Evolutionary conservation across 2,888 invertebrate species (phyloP), one percentile per base, ranked within the genome.

Genomic region (Brenthis daphne): DNA sequence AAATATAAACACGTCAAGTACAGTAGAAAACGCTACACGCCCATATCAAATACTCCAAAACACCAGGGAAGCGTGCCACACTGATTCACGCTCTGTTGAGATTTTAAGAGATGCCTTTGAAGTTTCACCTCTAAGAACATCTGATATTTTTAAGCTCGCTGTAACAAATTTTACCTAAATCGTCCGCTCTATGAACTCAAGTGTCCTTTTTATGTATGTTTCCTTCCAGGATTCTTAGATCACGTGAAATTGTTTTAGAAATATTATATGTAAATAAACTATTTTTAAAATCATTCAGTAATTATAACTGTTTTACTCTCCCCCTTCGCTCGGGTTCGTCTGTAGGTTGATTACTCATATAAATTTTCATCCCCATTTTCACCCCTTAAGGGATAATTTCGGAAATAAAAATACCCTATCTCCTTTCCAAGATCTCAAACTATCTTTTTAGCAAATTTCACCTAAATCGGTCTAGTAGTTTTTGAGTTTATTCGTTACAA

Each of bases 71-170:
- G 74, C 75, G 75, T 75, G 71, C 67, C 71, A 69, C 71, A 73
- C 68, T 71, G 75, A 71, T 74, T 75, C 70, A 73, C 73, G 77
- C 72, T 74, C 67, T 73, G 73, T 67, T 75, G 75, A 73, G 64
- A 61, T 53, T 65, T 68, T 73, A 69, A 75, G 74, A 75, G 71
- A 72, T 73, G 72, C 74, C 77, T 78, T 78, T 79, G 78, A 79
- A 78, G 76, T 76, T 76, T 72, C 61, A 77, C 73, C 76, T 78
- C 75, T 74, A 77, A 74, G 75, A 76, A 75, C 72, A 68, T 61
- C 66, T 69, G 66, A 65, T 54, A 70, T 64, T 64, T 67, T 73
- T 73, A 67, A 73, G 68, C 66, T 67, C 57, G 47, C 57, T 68
- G 60, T 53, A 57, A 63, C 66, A 53, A 11, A 47, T 20, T 63